These are phyloP conservation scores for Folsomia manolachei DNA, from an alignment of 2,888 invertebrate genomes.

Conservation along the genomic window DNA sequence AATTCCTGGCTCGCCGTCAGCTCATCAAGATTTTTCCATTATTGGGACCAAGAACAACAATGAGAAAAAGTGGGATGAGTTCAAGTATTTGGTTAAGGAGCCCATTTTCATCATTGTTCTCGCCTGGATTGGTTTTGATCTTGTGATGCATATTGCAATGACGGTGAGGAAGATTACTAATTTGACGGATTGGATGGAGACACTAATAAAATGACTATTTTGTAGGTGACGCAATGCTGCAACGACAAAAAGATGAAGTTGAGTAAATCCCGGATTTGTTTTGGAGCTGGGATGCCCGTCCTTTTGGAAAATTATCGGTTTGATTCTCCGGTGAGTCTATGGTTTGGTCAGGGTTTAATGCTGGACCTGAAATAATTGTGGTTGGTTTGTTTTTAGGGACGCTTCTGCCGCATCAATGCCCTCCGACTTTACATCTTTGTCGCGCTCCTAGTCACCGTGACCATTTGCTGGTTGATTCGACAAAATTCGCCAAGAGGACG, in stretches of 20 bases:
- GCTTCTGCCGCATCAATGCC: too few relatives aligned
- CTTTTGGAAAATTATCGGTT: background rate
- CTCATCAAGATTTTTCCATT: background rate
- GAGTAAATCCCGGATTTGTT: background rate
- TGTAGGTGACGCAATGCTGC: background rate
- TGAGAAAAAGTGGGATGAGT: too few relatives aligned
- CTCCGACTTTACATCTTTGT: too few relatives aligned
- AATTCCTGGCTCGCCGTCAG: background rate
- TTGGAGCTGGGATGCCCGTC: background rate
- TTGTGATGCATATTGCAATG: background rate
- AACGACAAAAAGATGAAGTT: background rate
- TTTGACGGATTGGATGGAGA: background rate
- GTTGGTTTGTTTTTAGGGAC: too few relatives aligned
- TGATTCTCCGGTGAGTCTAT: background rate
- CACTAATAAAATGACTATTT: background rate
- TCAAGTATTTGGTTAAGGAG: background rate
- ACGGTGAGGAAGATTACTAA: background rate
- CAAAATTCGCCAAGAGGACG: too few relatives aligned
- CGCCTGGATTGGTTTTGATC: background rate
- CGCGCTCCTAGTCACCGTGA: too few relatives aligned
- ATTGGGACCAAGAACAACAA: too few relatives aligned
- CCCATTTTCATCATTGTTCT: background rate
- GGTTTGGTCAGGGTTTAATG: too few relatives aligned
- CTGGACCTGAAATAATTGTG: too few relatives aligned
- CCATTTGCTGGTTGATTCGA: too few relatives aligned